Percentiles rank a stretch among this genome's conserved stretches.
These are phyloP conservation scores for Drosophila dunni DNA, from an alignment of 1,140 invertebrate species.

Conservation along the genomic window DNA sequence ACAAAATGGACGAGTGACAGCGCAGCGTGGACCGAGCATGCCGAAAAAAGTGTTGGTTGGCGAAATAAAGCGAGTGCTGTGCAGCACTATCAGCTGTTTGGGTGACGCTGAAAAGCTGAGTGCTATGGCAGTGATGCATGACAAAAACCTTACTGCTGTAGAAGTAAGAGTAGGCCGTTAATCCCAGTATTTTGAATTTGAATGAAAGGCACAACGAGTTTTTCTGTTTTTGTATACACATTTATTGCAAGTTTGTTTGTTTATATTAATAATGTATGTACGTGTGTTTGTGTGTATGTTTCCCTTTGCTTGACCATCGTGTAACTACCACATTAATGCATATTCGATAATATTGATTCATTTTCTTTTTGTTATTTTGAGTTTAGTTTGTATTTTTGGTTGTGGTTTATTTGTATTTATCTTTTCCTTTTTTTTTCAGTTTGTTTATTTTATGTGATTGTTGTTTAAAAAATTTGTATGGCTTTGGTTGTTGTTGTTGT, in stretches of 20 bases:
- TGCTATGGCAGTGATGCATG: neutral
- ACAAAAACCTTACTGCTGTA: neutral
- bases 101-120: neutral
- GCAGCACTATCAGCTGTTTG: neutral
- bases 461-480: conserved; percentile 60
- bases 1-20: conserved; percentile 83
- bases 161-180: neutral
- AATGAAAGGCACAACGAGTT: neutral
- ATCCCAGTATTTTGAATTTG: conserved; percentile 36
- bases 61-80: neutral
- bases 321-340: conserved; percentile 82
- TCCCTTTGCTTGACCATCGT: conserved; percentile 52
- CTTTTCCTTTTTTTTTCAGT: conserved; percentile 14
- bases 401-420: conserved; percentile 33
- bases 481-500: conserved; percentile 17
- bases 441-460: conserved; percentile 55
- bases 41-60: neutral
- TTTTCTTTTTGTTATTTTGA: conserved; percentile 18
- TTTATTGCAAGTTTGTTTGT: conserved; percentile 81
- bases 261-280: conserved; percentile 73
- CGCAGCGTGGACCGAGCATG: conserved; percentile 1
- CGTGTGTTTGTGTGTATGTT: conserved; percentile 75
- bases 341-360: conserved; percentile 55
- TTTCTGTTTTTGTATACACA: conserved; percentile 75
- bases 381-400: neutral